A percentile compares a stretch with the other conserved stretches of the same genome.
phyloP scores from a whole-genome alignment of 2,113 vertebrate species.

The Megaleporinus macrocephalus region DNA sequence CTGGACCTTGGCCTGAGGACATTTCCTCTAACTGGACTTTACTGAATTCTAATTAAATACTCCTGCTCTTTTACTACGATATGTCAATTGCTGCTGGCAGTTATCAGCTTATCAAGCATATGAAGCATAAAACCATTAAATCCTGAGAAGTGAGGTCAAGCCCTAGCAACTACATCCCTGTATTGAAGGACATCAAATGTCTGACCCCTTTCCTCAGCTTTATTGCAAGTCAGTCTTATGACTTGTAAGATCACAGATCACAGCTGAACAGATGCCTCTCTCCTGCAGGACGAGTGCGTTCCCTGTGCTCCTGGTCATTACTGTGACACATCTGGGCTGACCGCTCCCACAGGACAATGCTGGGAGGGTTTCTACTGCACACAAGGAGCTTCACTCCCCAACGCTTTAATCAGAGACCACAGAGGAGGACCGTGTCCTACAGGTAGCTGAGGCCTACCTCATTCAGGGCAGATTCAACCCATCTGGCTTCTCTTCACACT shows the following conservation, averaged over 20 bases:
- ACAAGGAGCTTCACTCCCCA: conserved; percentile 72
- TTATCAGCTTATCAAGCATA: too few species aligned
- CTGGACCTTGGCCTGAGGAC: too few species aligned
- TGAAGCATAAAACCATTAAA: too few species aligned
- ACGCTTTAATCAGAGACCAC: conserved; percentile 66
- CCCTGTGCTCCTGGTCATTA: conserved; percentile 81
- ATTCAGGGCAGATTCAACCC: conserved; percentile 8
- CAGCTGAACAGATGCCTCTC: neutral
- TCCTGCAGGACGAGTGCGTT: conserved; percentile 74
- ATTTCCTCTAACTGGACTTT: too few species aligned
- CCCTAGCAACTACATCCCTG: too few species aligned
- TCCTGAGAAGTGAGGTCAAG: too few species aligned
- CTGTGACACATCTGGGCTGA: conserved; percentile 78
- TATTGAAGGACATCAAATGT: neutral
- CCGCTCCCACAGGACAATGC: conserved; percentile 81
- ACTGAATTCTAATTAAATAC: too few species aligned
- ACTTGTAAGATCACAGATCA: neutral
- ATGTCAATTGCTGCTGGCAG: too few species aligned
- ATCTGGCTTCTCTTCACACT: conserved; percentile 2
- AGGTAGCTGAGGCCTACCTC: conserved; percentile 70
- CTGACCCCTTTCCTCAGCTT: neutral
- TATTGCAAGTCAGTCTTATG: neutral
- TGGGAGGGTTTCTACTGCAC: conserved; percentile 86
- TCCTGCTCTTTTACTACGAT: too few species aligned
- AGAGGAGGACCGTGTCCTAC: conserved; percentile 80